phyloP scores from a whole-genome alignment of 2,888 invertebrate species.

The Zaprionus bogoriensis region DNA sequence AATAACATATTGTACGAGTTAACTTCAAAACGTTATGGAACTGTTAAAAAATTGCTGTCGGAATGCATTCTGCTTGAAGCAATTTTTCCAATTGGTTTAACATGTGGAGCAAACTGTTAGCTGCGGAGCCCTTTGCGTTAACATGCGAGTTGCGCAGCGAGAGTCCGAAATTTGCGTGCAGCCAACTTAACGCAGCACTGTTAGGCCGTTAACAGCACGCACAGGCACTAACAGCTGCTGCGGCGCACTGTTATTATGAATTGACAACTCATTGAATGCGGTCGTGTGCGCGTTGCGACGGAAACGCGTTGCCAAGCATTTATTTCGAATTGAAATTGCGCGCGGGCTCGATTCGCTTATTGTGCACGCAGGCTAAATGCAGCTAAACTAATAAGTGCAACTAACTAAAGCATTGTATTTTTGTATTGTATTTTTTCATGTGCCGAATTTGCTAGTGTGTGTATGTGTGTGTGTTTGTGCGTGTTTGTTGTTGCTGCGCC shows the following conservation, averaged over 20 bases:
- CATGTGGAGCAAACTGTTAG: neutral
- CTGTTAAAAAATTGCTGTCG: neutral
- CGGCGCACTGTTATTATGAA: constrained; percentile 29
- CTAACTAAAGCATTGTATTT: neutral
- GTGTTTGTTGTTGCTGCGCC: constrained; percentile 16
- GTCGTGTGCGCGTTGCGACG: constrained; percentile 29
- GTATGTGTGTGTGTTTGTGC: constrained; percentile 1
- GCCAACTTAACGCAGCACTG: constrained; percentile 25
- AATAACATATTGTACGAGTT: too few relatives aligned
- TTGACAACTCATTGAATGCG: constrained; percentile 41
- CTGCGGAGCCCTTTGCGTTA: constrained; percentile 1
- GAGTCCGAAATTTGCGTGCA: neutral
- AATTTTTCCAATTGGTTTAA: neutral
- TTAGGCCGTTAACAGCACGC: too few relatives aligned
- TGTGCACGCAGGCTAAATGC: neutral
- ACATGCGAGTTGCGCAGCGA: neutral
- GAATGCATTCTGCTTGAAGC: neutral
- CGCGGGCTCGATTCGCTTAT: constrained; percentile 28
- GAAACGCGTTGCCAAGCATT: constrained; percentile 17
- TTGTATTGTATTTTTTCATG: neutral
- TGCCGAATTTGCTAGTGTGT: neutral
- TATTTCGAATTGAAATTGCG: constrained; percentile 36
- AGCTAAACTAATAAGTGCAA: neutral
- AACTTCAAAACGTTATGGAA: too few relatives aligned
- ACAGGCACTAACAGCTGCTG: constrained; percentile 30